A percentile compares a stretch with the other conserved stretches of the same genome.
These are phyloP conservation scores for Capitulum mitella DNA, from an alignment of 2,888 invertebrate species.

Conservation along the genomic window DNA sequence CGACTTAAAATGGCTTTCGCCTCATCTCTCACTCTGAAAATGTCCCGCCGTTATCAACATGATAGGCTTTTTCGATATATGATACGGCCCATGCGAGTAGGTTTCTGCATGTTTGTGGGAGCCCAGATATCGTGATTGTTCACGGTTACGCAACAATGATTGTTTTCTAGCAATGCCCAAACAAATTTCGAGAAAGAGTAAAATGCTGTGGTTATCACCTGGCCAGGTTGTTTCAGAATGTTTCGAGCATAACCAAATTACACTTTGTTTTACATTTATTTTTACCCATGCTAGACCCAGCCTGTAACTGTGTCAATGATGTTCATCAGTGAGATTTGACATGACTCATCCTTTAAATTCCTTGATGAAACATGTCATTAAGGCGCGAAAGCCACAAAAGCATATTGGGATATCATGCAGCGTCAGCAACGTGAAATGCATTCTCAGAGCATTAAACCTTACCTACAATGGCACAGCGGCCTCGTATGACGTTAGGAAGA, in stretches of 20 bases:
- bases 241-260: too few species aligned
- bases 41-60: too few species aligned
- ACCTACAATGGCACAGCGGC: neutral
- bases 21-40: too few species aligned
- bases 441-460: neutral
- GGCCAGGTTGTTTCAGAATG: too few species aligned
- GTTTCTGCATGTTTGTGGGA: neutral
- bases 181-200: neutral
- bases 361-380: too few species aligned
- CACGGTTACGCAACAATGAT: too few species aligned
- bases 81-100: too few species aligned
- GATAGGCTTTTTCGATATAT: too few species aligned
- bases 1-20: too few species aligned
- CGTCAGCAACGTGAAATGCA: neutral
- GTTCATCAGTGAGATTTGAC: neutral
- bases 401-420: neutral
- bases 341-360: neutral
- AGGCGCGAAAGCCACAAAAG: neutral
- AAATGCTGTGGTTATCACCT: neutral
- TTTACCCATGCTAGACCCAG: neutral
- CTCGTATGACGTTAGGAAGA: slow-evolving; percentile 6
- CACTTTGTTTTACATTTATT: neutral
- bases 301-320: neutral
- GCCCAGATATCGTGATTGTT: too few species aligned
- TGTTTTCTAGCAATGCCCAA: neutral